Base-by-base conservation (phyloP, 2,888 invertebrate species). In the Callimorpha dominula region DNA sequence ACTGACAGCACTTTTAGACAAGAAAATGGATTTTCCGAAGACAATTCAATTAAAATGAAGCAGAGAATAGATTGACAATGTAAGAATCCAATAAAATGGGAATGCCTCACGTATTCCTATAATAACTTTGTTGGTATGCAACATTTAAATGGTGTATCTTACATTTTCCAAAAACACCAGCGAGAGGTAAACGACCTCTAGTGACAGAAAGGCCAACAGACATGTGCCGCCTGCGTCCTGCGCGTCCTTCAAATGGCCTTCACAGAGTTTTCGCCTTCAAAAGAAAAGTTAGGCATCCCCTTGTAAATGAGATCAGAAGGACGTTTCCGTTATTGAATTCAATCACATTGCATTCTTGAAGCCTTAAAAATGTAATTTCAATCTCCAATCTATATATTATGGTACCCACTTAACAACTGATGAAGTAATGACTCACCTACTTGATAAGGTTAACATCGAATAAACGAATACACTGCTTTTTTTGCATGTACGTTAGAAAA, bases 211-310 rank as follows among this genome's bases (percentile, higher is more conserved):
- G 77, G 76, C 75, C 75, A 67, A 63, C 77, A 87, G 87, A 88
- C 89, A 69, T 71, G 76, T 75, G 87, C 81, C 86, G 89, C 86
- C 88, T 77, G 74, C 83, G 81, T 78, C 86, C 83, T 83, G 71
- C 52, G 62, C 77, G 85, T 74, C 92, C 89, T 91, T 87, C 84
- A 87, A 78, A 77, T 81, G 85, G 90, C 92, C 91, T 92, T 90
- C 81, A 73, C 72, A 73, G 49, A 72, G 62, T 76, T 78, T 42
- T 74, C 52, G 20, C 20, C 62, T 14, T 64, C 40, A 46, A 42
- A 20, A 17, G 14, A 43, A 62, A 43, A 52, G 67, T 67, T 62
- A 31, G 40, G 12, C 50, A 60, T 50, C 5, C 15, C 11, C n/a
- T 40, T 12, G 42, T 14, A n/a, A 14, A 6, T 40, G 8, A 17